phyloP scores from a whole-genome alignment of 2,797 vertebrate genomes.

The Epinephelus awoara region DNA sequence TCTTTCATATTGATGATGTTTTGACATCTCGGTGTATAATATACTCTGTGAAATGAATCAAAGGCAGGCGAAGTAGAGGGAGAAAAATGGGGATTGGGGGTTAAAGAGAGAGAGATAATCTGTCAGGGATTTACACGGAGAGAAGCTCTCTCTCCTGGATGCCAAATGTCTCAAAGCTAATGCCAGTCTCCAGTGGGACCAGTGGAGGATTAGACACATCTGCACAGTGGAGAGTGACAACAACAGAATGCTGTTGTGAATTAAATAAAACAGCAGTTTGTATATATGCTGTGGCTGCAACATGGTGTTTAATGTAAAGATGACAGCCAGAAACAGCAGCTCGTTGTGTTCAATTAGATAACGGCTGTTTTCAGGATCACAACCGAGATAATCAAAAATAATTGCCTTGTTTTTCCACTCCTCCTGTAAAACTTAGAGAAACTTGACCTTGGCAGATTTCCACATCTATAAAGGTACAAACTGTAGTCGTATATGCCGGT shows the following conservation, averaged over 20 bases:
- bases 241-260: constrained; percentile 53
- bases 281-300: background rate
- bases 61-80: constrained; percentile 39
- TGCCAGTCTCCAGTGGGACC: constrained; percentile 48
- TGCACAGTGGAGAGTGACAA: constrained; percentile 56
- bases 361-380: constrained; percentile 14
- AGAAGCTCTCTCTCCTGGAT: constrained; percentile 58
- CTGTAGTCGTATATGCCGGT: background rate
- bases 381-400: background rate
- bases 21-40: constrained; percentile 64
- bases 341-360: constrained; percentile 18
- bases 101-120: constrained; percentile 58
- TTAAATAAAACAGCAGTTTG: constrained; percentile 44
- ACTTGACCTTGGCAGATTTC: background rate
- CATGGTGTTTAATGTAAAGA: constrained; percentile 43
- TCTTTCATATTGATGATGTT: constrained; percentile 71
- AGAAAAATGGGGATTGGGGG: constrained; percentile 14
- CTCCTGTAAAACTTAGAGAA: background rate
- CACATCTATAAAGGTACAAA: background rate
- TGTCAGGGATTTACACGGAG: constrained; percentile 66
- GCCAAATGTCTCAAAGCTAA: constrained; percentile 62
- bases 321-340: constrained; percentile 7
- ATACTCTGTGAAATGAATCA: constrained; percentile 51
- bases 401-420: background rate
- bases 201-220: constrained; percentile 60